Conservation (phyloP, 2,888 invertebrate species). For the Xestia ashworthii region DNA sequence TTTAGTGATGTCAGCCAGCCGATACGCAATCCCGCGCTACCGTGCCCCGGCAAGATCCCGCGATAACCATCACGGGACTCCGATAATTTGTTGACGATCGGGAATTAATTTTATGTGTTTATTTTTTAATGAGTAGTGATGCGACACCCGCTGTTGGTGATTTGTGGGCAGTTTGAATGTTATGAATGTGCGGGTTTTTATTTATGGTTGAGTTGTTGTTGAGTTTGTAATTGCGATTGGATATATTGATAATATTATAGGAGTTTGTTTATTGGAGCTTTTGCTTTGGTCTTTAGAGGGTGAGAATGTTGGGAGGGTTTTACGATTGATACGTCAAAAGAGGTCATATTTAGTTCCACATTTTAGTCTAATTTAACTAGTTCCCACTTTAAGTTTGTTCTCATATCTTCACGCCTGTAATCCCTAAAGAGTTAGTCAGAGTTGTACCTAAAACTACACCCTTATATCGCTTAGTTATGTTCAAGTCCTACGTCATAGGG, state of each 20-base stretch:
- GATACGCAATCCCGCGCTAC: conserved; percentile 86
- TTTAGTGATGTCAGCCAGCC: conserved; percentile 83
- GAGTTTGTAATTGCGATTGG: conserved; percentile 58
- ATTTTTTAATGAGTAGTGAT: conserved; percentile 70
- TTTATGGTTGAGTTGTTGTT: conserved; percentile 58
- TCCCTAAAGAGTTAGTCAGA: too few species aligned
- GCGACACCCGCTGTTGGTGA: conserved; percentile 64
- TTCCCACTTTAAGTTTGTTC: too few species aligned
- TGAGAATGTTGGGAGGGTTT: background rate
- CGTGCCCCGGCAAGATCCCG: conserved; percentile 77
- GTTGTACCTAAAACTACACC: too few species aligned
- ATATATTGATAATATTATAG: conserved; percentile 54
- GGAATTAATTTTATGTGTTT: conserved; percentile 75
- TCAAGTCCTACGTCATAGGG: too few species aligned
- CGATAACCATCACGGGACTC: conserved; percentile 77
- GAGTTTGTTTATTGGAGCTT: conserved; percentile 43
- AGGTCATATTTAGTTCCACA: background rate
- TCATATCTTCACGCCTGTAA: too few species aligned
- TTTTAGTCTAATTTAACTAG: too few species aligned
- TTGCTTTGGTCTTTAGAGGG: conserved; percentile 19
- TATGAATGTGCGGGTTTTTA: conserved; percentile 52
- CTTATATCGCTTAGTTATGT: too few species aligned
- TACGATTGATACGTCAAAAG: background rate
- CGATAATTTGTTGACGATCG: conserved; percentile 82
- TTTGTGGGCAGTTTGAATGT: conserved; percentile 56